Base-by-base conservation (phyloP, 2,113 vertebrate species). In the Okapia johnstoni region DNA sequence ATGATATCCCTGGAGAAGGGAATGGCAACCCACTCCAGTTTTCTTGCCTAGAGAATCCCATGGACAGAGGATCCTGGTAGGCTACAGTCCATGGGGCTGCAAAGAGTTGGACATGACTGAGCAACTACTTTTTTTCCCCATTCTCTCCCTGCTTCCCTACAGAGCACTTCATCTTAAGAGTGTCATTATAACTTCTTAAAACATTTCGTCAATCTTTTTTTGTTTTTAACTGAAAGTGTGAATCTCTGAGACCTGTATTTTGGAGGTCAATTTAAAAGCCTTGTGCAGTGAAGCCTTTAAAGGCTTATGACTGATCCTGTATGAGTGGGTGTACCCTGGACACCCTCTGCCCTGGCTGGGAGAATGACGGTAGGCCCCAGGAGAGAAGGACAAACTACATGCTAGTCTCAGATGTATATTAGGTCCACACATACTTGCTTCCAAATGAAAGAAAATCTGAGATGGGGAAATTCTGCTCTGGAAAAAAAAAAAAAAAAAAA, bases 401-500 rank as follows among this genome's bases (percentile, higher is more conserved):
- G 21, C 36, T 79, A 14, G 19, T 61, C 52, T 40, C 23, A 28
- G 15, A 33, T 48, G 25, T 11, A 6, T 46, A 13, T 54, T 33
- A 87, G 12, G 28, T 3, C 36, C 50, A 80, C 16, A 77, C 33
- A 12, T 43, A 70, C 55, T 52, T 73, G 48, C 60, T 97, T 92
- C 73, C 55, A 13, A 17, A 16, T 36, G 61, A 52, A 95, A 94
- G 81, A 36, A 84, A 57, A 73, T 92, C 50, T 7, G 8, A 95
- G 50, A 50, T 40, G 60, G 66, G 19, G 23, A 85, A 46, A 61
- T 80, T 80, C 48, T 43, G 30, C 55, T 92, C 4, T 28, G 26
- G 40, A 40, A 40, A 58, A 36, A 55, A 73, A 85, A 58, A 70
- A 63, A 54, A 50, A n/a, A 73, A 25, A 43, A 43, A 76, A 6